These are phyloP conservation scores for Macrochelys suwanniensis DNA, from an alignment of 2,797 vertebrate species.

Conservation along the genomic window DNA sequence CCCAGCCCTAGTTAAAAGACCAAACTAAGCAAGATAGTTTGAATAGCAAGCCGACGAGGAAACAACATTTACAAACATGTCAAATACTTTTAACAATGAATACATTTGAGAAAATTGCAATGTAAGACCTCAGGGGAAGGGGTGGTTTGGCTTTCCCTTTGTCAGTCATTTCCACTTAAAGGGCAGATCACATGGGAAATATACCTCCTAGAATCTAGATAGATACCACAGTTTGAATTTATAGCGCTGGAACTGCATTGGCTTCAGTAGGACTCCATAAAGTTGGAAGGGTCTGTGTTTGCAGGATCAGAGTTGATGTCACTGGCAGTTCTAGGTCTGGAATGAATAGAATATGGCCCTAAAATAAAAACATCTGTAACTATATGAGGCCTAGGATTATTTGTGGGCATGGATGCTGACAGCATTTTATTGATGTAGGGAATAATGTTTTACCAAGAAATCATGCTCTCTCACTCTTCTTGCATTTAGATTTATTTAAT, in stretches of 20 bases:
- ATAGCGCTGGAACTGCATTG: not conserved
- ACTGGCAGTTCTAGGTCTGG: not conserved
- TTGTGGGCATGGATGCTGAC: not conserved
- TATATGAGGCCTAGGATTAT: not conserved
- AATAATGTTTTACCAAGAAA: not conserved
- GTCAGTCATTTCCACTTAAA: not conserved
- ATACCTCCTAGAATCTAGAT: not conserved
- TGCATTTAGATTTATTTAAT: not conserved
- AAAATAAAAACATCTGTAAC: not conserved
- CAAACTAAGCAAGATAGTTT: not conserved
- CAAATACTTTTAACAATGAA: not conserved
- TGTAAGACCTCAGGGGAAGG: not conserved
- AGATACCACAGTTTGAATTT: not conserved
- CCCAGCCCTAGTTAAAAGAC: not conserved
- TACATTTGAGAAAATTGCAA: not conserved
- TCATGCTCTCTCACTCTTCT: not conserved
- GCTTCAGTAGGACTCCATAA: not conserved
- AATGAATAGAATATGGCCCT: not conserved
- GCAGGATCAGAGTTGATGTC: not conserved
- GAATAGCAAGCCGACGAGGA: not conserved
- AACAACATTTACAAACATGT: not conserved
- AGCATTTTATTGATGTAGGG: not conserved
- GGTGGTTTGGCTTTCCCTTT: not conserved
- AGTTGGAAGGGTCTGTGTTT: not conserved
- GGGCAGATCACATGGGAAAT: not conserved